phyloP scores from a whole-genome alignment of 2,888 invertebrate species.

The Cheilosia variabilis region DNA sequence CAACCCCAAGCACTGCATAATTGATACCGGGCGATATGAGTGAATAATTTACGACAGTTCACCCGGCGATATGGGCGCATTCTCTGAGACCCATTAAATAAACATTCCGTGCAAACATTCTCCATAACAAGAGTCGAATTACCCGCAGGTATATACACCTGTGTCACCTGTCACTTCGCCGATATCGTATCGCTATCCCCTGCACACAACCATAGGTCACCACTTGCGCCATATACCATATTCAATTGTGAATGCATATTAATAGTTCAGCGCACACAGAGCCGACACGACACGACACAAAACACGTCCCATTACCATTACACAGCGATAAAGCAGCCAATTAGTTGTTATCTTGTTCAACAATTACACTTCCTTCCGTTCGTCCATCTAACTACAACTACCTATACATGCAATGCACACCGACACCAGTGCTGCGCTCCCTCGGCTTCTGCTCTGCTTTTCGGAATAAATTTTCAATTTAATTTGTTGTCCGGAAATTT shows the following conservation, averaged over 20 bases:
- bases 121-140: slow-evolving; percentile 23
- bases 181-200: not conserved
- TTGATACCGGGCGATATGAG: not conserved
- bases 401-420: not conserved
- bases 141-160: slow-evolving; percentile 3
- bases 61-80: slow-evolving; percentile 19
- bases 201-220: slow-evolving; percentile 4
- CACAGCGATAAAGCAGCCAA: slow-evolving; percentile 60
- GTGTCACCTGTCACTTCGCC: slow-evolving; percentile 50
- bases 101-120: slow-evolving; percentile 13
- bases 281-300: slow-evolving; percentile 10
- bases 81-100: slow-evolving; percentile 36
- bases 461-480: slow-evolving; percentile 53
- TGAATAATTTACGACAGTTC: slow-evolving; percentile 27
- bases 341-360: slow-evolving; percentile 63
- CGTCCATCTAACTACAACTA: not conserved
- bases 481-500: slow-evolving; percentile 54
- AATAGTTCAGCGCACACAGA: slow-evolving; percentile 15
- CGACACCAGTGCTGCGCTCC: not conserved
- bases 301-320: slow-evolving; percentile 50
- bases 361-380: slow-evolving; percentile 68
- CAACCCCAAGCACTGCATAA: not conserved
- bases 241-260: slow-evolving; percentile 23
- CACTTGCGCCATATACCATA: slow-evolving; percentile 7
- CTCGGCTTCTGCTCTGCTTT: not conserved